Evolutionary conservation across 2,888 invertebrate genomes (phyloP), one percentile per base, ranked within the genome.

Genomic region (Biston betularia): DNA sequence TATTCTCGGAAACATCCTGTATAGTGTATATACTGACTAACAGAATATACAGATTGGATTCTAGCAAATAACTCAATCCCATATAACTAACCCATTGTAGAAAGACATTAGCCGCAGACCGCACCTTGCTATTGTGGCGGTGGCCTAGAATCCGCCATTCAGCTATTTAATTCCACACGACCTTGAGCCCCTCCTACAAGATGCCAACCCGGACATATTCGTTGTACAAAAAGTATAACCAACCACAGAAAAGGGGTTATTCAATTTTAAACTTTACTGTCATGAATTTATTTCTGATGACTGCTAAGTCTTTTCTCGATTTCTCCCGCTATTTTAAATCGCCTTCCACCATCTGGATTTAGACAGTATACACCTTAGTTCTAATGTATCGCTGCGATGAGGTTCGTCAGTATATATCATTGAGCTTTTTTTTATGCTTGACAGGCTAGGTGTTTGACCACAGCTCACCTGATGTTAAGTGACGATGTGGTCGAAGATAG

Each of bases 91-190:
- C 63, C 68, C 60, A 66, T 71, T 73, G 72, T 73, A 60, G 56
- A 62, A 40, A 68, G 52, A 65, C 64, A 75, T 72, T 70, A 69
- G 62, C 49, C 63, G 63, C 48, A 52, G 61, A 69, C 78, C 82
- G 66, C 83, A 77, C 81, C 84, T 54, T 57, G 68, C 73, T 70
- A 75, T 79, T 79, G 77, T 78, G 62, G 59, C 66, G 75, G 65
- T 75, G 79, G 75, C 80, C 81, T 79, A 83, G 75, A 80, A 81
- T 77, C 73, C 68, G 68, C 73, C 59, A 73, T 78, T 72, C 68
- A 71, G 68, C 75, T 71, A 73, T 79, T 77, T 75, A 60, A 72
- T 65, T 60, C 66, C 49, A 66, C 56, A 57, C 67, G 69, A 65
- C 78, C 78, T 78, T 77, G 76, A 55, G 70, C 68, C 74, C 56